Evolutionary conservation across 2,113 vertebrate species (phyloP).

Genomic region (Dicrurus megarhynchus): DNA sequence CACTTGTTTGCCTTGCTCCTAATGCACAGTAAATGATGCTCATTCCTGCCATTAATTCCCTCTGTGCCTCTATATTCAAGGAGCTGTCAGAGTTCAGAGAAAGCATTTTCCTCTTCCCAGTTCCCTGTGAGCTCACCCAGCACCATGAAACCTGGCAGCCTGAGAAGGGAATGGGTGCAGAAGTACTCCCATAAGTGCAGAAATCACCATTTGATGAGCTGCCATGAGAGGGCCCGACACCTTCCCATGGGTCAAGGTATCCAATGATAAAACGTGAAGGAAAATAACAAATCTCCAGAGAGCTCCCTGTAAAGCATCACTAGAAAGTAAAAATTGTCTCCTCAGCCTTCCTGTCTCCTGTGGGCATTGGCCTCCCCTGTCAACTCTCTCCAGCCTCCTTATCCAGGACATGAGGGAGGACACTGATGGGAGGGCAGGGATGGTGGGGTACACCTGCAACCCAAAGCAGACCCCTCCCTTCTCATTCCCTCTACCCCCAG

Average conservation of each 20-base stretch:
- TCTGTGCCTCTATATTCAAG: not conserved
- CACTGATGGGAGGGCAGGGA: not conserved
- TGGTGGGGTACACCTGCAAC: not conserved
- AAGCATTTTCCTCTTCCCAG: not conserved
- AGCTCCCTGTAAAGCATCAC: not conserved
- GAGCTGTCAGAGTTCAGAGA: not conserved
- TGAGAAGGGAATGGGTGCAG: not conserved
- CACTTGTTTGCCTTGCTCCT: not conserved
- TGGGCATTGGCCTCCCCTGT: accelerated
- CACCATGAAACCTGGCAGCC: not conserved
- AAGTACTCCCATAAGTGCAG: not conserved
- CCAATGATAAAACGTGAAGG: not conserved
- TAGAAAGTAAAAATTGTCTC: not conserved
- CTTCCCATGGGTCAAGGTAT: not conserved
- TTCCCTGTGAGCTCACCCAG: not conserved
- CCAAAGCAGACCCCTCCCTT: not conserved
- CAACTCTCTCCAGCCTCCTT: not conserved
- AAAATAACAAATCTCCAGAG: not conserved
- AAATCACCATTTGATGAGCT: not conserved
- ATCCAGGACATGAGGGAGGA: not conserved
- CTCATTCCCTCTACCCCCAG: not conserved
- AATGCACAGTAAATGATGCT: not conserved
- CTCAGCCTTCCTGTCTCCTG: not conserved
- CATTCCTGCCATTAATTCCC: not conserved
- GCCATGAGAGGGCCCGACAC: not conserved